Percentiles rank a stretch among this genome's conserved stretches.
phyloP scores from a whole-genome alignment of 1,140 invertebrate species.

The Colletes latitarsis region DNA sequence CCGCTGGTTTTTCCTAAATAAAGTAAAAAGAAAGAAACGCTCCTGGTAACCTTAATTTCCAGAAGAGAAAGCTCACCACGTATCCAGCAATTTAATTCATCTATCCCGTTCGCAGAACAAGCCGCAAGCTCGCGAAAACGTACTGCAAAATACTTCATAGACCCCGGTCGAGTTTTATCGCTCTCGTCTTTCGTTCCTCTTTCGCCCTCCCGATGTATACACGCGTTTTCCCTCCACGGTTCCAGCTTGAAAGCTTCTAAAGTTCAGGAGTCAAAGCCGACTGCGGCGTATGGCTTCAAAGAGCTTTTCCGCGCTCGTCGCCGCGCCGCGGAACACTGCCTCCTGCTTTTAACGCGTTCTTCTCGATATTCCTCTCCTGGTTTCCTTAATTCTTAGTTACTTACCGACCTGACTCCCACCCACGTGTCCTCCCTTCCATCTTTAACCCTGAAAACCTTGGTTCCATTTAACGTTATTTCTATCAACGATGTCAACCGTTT shows the following conservation, averaged over 20 bases:
- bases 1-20: no score
- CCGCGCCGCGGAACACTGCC: background rate
- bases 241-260: slow-evolving; percentile 49
- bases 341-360: slow-evolving; percentile 32
- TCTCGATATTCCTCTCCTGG: slow-evolving; percentile 2
- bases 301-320: slow-evolving; percentile 44
- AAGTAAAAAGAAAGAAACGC: no score
- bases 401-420: background rate
- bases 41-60: slow-evolving; percentile 11
- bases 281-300: slow-evolving; percentile 49
- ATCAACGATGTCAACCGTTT: no score
- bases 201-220: background rate
- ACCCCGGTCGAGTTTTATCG: slow-evolving; percentile 15
- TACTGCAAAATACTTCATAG: slow-evolving; percentile 6
- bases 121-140: background rate
- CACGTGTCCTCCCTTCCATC: background rate
- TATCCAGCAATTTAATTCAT: slow-evolving; percentile 15
- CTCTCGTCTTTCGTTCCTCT: background rate
- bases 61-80: background rate
- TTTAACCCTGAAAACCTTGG: no score
- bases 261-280: slow-evolving; percentile 53
- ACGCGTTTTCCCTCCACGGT: background rate
- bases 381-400: background rate
- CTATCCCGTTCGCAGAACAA: background rate
- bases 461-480: no score